Percentiles rank a stretch among this genome's conserved stretches.
phyloP scores from a whole-genome alignment of 2,797 vertebrate genomes.

The Halcyon leucocephala region DNA sequence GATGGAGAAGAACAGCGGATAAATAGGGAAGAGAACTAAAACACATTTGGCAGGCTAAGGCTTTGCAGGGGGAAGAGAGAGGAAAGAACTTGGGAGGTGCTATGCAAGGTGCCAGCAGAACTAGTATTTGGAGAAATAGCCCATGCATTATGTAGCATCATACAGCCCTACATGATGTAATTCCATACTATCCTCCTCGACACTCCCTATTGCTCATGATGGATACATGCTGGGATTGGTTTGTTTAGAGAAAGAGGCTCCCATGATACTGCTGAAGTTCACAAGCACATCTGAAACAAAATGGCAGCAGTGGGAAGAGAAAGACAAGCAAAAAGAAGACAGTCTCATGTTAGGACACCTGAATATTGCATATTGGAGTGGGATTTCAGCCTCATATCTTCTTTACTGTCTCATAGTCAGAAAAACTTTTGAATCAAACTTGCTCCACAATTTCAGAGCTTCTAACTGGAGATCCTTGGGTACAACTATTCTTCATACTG shows the following conservation, averaged over 20 bases:
- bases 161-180: background rate
- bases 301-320: background rate
- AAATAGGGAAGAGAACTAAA: background rate
- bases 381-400: background rate
- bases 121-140: background rate
- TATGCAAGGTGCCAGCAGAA: background rate
- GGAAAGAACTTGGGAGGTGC: background rate
- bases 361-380: background rate
- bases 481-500: background rate
- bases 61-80: background rate
- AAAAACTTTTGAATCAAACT: background rate
- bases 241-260: background rate
- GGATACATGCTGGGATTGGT: background rate
- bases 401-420: background rate
- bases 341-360: background rate
- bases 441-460: background rate
- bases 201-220: background rate
- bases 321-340: background rate
- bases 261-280: background rate
- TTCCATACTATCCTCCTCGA: background rate
- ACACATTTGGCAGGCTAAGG: background rate
- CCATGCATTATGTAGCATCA: background rate
- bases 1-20: background rate
- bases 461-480: background rate
- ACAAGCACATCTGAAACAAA: background rate